A percentile compares a stretch with the other conserved stretches of the same genome.
Conservation (phyloP, 2,113 vertebrate species). For the Psephotus haematonotus region DNA sequence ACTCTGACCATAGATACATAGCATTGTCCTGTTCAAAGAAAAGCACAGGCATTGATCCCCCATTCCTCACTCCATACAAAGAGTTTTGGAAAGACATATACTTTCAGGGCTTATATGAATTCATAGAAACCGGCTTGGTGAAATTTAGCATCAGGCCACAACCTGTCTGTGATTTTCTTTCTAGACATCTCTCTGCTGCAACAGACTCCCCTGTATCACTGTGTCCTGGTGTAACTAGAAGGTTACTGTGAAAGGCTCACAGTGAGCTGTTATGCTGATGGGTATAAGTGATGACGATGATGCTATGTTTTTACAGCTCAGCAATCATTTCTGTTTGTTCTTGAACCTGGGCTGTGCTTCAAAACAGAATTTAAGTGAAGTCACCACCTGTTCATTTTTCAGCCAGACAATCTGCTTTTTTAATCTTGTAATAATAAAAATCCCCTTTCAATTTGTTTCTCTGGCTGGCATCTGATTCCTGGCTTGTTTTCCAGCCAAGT, state of each 20-base stretch:
- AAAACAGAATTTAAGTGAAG: conserved; percentile 30
- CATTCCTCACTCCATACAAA: not conserved
- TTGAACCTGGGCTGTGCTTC: conserved; percentile 8
- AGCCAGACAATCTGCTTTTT: conserved; percentile 50
- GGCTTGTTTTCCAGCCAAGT: conserved; percentile 6
- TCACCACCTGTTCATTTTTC: conserved; percentile 54
- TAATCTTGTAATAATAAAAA: not conserved
- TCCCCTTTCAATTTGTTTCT: not conserved
- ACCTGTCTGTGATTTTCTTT: not conserved
- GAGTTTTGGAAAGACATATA: not conserved
- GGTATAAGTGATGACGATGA: not conserved
- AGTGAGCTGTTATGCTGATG: not conserved
- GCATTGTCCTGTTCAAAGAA: not conserved
- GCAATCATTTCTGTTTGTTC: not conserved
- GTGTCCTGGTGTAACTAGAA: not conserved
- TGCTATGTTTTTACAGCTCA: conserved; percentile 14
- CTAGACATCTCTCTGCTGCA: not conserved
- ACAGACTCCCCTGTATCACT: not conserved
- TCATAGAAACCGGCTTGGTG: not conserved
- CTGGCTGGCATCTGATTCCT: conserved; percentile 1
- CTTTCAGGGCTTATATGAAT: not conserved
- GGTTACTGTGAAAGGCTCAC: not conserved
- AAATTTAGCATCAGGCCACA: not conserved
- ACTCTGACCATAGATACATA: not conserved
- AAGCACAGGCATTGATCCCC: not conserved